Conservation (phyloP, 2,797 vertebrate genomes). For the Emys orbicularis region DNA sequence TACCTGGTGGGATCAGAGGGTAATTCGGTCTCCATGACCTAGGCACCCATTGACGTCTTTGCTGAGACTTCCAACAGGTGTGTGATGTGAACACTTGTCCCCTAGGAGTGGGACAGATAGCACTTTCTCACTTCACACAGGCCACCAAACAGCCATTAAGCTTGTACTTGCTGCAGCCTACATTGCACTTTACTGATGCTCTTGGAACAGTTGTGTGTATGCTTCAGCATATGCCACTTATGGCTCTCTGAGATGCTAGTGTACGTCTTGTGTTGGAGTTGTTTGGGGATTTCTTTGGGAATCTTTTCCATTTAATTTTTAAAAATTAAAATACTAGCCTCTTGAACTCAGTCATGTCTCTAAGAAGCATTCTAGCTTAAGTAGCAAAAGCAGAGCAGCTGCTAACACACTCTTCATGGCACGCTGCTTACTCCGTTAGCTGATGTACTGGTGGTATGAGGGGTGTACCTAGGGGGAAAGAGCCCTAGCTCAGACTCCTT, state of each 20-base stretch:
- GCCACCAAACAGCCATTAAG: neutral
- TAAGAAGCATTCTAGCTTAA: neutral
- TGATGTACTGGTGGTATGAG: rapidly evolving
- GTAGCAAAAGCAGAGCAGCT: neutral
- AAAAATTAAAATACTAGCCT: neutral
- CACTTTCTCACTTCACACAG: neutral
- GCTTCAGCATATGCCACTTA: neutral
- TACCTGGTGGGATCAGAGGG: neutral
- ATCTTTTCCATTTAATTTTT: neutral
- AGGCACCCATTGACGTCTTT: neutral
- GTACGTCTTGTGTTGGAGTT: neutral
- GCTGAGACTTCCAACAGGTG: neutral
- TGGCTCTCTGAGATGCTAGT: neutral
- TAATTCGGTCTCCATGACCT: neutral
- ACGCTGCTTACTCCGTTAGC: neutral
- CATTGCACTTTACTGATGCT: neutral
- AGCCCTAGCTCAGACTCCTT: neutral
- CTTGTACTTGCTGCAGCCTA: neutral
- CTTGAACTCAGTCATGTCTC: neutral
- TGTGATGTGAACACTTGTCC: neutral
- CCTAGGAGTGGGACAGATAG: neutral
- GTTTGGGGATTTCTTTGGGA: neutral
- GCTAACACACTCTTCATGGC: neutral
- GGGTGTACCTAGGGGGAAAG: neutral
- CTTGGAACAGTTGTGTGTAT: neutral